phyloP scores from a whole-genome alignment of 2,888 invertebrate species.

The Periphyllus acericola region DNA sequence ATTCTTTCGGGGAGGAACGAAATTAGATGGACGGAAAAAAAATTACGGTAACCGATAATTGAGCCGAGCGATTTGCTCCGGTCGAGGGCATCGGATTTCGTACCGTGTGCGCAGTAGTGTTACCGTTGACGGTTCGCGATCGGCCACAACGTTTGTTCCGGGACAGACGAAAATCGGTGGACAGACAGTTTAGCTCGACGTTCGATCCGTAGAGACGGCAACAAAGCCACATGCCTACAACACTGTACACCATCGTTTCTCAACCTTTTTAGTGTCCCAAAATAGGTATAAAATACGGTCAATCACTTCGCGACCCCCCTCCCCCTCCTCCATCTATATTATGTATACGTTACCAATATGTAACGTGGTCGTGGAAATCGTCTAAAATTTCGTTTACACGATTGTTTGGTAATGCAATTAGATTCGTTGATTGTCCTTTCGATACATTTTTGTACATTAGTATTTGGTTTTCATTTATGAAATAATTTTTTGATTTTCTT shows the following conservation, averaged over 20 bases:
- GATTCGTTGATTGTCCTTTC: not conserved
- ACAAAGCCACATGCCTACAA: not conserved
- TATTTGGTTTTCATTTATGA: too few relatives aligned
- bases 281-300: too few relatives aligned
- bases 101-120: not conserved
- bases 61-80: slow-evolving; percentile 28
- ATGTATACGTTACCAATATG: too few relatives aligned
- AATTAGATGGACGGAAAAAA: not conserved
- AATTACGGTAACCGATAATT: slow-evolving; percentile 36
- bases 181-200: not conserved
- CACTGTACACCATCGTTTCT: too few relatives aligned
- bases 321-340: too few relatives aligned
- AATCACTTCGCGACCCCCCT: too few relatives aligned
- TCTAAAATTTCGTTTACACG: too few relatives aligned
- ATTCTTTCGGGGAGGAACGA: not conserved
- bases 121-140: slow-evolving; percentile 1
- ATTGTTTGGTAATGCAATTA: too few relatives aligned
- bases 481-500: too few relatives aligned
- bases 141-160: not conserved
- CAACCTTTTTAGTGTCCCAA: not conserved
- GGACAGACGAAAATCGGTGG: not conserved
- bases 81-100: slow-evolving; percentile 39
- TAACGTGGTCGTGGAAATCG: too few relatives aligned
- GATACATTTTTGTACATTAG: too few relatives aligned
- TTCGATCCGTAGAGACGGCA: not conserved